phyloP scores from a whole-genome alignment of 2,113 vertebrate genomes.

The Albula glossodonta region DNA sequence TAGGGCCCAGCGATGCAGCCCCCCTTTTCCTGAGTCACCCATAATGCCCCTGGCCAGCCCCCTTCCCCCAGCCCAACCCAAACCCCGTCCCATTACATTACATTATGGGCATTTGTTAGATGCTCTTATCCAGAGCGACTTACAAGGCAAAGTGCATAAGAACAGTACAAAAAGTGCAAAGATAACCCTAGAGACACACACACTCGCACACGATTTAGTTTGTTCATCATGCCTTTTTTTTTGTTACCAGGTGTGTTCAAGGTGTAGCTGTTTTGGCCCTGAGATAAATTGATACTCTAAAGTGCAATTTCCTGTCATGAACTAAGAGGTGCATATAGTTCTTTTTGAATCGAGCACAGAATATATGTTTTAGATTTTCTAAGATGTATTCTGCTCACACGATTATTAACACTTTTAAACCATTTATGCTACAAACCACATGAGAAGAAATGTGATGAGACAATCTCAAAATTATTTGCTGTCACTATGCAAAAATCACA shows the following conservation, averaged over 20 bases:
- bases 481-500: conserved; percentile 28
- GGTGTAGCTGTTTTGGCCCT: background rate
- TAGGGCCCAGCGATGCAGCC: conserved; percentile 34
- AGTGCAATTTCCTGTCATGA: background rate
- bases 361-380: background rate
- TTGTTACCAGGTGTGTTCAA: background rate
- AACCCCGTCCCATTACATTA: too few species aligned
- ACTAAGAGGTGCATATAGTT: background rate
- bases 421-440: background rate
- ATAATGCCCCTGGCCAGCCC: background rate
- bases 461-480: conserved; percentile 9
- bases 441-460: background rate
- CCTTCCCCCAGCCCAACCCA: too few species aligned
- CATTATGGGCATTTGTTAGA: too few species aligned
- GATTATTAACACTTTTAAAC: background rate
- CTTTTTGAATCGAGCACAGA: background rate
- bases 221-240: background rate
- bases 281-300: background rate
- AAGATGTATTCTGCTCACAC: background rate
- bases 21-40: background rate
- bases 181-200: too few species aligned
- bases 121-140: too few species aligned
- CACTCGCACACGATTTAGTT: background rate
- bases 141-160: too few species aligned
- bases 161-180: too few species aligned